Base-by-base conservation (phyloP, 2,113 vertebrate genomes). In the Oryzias celebensis region DNA sequence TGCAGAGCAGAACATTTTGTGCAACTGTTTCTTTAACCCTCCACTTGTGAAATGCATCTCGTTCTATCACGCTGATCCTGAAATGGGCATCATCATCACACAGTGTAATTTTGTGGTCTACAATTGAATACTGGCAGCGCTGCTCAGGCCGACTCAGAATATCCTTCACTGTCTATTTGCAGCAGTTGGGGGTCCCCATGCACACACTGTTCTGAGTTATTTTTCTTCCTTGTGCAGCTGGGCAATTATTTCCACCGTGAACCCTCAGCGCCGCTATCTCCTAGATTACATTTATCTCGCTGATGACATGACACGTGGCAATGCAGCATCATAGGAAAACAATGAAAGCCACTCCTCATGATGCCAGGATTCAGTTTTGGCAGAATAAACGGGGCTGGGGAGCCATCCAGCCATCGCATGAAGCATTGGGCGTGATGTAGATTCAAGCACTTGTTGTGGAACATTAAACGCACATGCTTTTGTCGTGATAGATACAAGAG, bases 281-380 rank as follows among this genome's bases (percentile, higher is more conserved):
- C 78, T 63, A 83, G 87, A 85, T 86, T 81, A 85, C 76, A 86
- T 82, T 84, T 76, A 75, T 87, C 80, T 77, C 55, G 65, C 65
- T 75, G 80, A 75, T 65, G 82, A 82, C 82, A 85, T 82, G 65
- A 65, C 65, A 83, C 85, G 82, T 84, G 68, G 71, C 52, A 43
- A 64, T 62, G 67, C 66, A 67, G 52, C 84, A 80, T 74, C 58
- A 68, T 67, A 62, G 71, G 58, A 75, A 77, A 77, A 84, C 81
- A 84, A 78, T 58, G 70, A 72, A 71, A 60, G 45, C 16, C 52
- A 24, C 36, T 36, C 36, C 8, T 8, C 36, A 3, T 36, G 36
- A 36, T 36, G 36, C 36, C 36, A 36, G 36, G 8, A 12, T 36
- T 36, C 8, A 12, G 36, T 36, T 36, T 36, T 36, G 36, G 36